phyloP scores from a whole-genome alignment of 2,888 invertebrate species.

The Atherix ibis region DNA sequence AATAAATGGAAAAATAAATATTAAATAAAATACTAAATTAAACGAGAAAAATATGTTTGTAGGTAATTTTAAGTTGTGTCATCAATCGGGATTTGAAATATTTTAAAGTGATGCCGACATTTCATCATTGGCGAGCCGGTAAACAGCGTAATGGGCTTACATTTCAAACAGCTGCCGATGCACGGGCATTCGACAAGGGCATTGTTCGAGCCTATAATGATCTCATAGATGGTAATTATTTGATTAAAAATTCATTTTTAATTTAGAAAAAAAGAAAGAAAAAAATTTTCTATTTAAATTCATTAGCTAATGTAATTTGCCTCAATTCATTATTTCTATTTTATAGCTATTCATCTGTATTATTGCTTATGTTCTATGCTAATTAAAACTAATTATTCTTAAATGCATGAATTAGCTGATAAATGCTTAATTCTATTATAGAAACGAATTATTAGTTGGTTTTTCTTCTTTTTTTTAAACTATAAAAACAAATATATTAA shows the following conservation, averaged over 20 bases:
- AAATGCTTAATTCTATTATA: no score
- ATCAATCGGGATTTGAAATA: constrained; percentile 93
- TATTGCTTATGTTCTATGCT: no score
- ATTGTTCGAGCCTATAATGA: constrained; percentile 80
- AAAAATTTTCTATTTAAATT: no score
- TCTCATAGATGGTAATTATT: constrained; percentile 66
- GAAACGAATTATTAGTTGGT: no score
- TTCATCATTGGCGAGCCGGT: constrained; percentile 95
- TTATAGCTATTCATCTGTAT: no score
- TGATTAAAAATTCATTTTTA: not conserved
- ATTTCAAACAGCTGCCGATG: constrained; percentile 90
- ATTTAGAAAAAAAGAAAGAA: no score
- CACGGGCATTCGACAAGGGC: constrained; percentile 84
- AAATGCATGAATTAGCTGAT: no score
- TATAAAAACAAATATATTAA: no score
- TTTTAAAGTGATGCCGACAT: constrained; percentile 95
- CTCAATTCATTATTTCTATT: no score
- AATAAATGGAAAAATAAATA: not conserved
- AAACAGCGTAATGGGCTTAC: constrained; percentile 91
- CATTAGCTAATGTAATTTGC: no score
- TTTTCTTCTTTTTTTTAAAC: no score
- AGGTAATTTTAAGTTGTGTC: constrained; percentile 87
- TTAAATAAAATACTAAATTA: not conserved
- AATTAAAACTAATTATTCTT: no score
- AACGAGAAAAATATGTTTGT: constrained; percentile 15